Conservation (phyloP, 2,888 invertebrate species). For the Petrolisthes cinctipes region DNA sequence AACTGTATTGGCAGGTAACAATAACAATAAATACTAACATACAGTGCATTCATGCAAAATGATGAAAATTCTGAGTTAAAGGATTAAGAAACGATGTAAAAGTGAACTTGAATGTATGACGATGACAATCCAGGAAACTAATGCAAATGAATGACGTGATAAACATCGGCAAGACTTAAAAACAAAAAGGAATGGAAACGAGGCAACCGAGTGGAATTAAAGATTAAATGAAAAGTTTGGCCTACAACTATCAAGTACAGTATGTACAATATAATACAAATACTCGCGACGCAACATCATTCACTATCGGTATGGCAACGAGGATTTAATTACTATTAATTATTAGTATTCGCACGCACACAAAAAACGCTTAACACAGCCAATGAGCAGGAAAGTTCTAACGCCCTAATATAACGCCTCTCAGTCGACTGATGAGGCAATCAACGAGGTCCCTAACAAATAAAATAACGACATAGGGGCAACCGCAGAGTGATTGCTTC, state of each 20-base stretch:
- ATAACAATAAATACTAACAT: slow-evolving; percentile 11
- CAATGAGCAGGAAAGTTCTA: slow-evolving; percentile 30
- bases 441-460: slow-evolving; percentile 16
- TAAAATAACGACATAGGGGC: slow-evolving; percentile 20
- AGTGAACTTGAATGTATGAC: slow-evolving; percentile 8
- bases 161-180: not conserved
- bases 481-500: slow-evolving; percentile 4
- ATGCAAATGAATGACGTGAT: not conserved
- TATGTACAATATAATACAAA: slow-evolving; percentile 49
- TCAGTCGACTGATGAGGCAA: not conserved
- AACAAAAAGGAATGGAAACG: not conserved
- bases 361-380: slow-evolving; percentile 23
- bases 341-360: slow-evolving; percentile 9
- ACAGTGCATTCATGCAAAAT: not conserved
- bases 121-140: not conserved
- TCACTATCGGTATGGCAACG: slow-evolving; percentile 38
- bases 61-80: not conserved
- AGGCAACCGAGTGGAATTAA: not conserved
- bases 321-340: slow-evolving; percentile 17
- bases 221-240: not conserved
- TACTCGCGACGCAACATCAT: slow-evolving; percentile 27
- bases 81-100: not conserved
- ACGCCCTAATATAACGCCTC: slow-evolving; percentile 16
- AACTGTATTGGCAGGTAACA: slow-evolving; percentile 16
- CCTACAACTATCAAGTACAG: not conserved